phyloP scores from a whole-genome alignment of 2,888 invertebrate species.

The Pinctada fucata region DNA sequence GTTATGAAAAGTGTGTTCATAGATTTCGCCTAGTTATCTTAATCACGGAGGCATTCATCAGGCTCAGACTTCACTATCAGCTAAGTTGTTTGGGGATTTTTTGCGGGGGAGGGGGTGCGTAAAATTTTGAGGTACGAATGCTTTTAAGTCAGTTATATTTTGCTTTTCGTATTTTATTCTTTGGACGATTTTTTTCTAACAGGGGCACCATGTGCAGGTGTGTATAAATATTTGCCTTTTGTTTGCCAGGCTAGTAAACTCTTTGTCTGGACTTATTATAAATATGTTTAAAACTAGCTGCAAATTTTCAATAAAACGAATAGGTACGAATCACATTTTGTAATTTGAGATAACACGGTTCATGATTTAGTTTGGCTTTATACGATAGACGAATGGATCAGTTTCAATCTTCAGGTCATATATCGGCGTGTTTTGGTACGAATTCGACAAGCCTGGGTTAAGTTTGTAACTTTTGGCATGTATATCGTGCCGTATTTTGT shows the following conservation, averaged over 20 bases:
- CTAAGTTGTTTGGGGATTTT: no score
- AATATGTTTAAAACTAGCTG: neutral
- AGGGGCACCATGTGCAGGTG: no score
- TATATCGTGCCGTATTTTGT: neutral
- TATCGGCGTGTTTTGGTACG: conserved; percentile 3
- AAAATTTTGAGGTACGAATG: no score
- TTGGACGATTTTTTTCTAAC: no score
- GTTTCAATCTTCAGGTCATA: conserved; percentile 1
- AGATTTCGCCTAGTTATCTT: no score
- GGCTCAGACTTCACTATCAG: no score
- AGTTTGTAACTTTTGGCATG: conserved; percentile 3
- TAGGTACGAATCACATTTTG: neutral
- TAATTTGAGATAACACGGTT: neutral
- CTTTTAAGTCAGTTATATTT: no score
- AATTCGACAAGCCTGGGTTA: conserved; percentile 4
- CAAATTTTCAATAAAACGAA: neutral
- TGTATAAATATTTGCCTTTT: neutral
- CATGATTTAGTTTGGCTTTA: neutral
- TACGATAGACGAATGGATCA: neutral
- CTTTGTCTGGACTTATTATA: neutral
- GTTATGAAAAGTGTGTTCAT: conserved; percentile 1
- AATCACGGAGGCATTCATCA: no score
- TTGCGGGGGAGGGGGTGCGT: no score
- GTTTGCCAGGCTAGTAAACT: neutral
- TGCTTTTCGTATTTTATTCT: no score